Base-by-base conservation (phyloP, 2,113 vertebrate species). In the Pao palembangensis region DNA sequence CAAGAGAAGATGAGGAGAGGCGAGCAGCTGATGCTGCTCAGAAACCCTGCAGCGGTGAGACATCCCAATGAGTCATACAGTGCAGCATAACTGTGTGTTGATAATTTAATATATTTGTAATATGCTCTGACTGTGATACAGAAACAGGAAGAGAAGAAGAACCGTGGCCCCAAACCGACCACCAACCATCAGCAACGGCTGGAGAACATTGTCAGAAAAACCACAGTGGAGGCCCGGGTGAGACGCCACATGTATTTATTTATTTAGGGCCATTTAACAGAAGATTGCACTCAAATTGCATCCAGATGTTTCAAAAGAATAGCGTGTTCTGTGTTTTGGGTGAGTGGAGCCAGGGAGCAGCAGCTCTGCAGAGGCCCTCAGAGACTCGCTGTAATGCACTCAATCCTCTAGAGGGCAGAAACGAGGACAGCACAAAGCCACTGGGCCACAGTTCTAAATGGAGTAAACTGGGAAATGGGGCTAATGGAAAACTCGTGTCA, bases 1-100 rank as follows among this genome's bases (percentile, higher is more conserved):
- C 81, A 95, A 84, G 96, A 99, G 88, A 94, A 91, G 88, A 95
- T 99, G 96, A 91, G 95, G 78, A 90, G 95, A 73, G 79, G 76
- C 0, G 97, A 99, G 76, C 92, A 88, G 1, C 21, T 83, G 21
- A 85, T 93, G 58, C 84, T 87, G 52, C 85, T 87, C 0, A 65
- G 87, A 5, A 91, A 79, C 61, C 56, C 67, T 11, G 28, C 5
- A 42, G 60, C 2, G 89, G 93, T 94, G 67, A 88, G 88, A 41
- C 12, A 2, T 15, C 2, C n/a, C 21, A 15, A 12, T 34, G 1
- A 21, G 17, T 0, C 4, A n/a, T 2, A 8, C 23, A 0, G 19
- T 8, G 0, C 38, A 11, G 17, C 20, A 18, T 44, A 21, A 7
- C 13, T 55, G 44, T 57, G 7, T 42, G 49, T 60, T 46, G 23